Base-by-base conservation (phyloP, 2,888 invertebrate species). In the Tenthredo distinguenda region DNA sequence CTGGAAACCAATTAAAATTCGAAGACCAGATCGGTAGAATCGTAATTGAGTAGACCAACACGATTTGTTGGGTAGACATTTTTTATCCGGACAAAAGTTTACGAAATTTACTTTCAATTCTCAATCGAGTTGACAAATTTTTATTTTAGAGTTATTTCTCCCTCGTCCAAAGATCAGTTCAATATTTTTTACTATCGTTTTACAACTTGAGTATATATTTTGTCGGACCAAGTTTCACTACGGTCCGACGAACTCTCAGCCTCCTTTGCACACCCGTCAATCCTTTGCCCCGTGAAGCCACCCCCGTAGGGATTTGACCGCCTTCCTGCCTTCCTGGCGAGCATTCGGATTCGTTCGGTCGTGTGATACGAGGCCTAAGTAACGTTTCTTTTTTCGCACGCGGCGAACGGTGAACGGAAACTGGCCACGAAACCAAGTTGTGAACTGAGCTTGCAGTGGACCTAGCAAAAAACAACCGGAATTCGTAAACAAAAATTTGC, bases 321-420 rank as follows among this genome's bases (percentile, higher is more conserved):
- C 65, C 85, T 81, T 65, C 65, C 79, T 21, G 55, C 65, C 85
- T 81, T 65, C 65, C 79, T 21, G 40, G 85, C 6, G 18, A 65
- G 68, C 87, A 87, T 87, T 88, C 79, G 86, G 79, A 87, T 84
- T 87, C 88, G 85, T 82, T 90, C 87, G 86, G 26, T 88, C 89
- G 90, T 90, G 81, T 86, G 87, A 89, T 90, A 81, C 90, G 84
- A 87, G 65, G 77, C 68, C 77, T 83, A 84, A 79, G 68, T 76
- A 85, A 65, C 79, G 76, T 83, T 83, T 68, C 83, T 71, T 71
- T 68, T 68, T 43, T 62, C 81, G 62, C 62, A 21, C 5, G 40
- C 81, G 62, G 62, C 77, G 37, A 81, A 81, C 62, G 58, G 40
- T 50, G 62, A 81, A 81, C 58, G 37, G 12, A 81, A 62, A 81